phyloP scores from a whole-genome alignment of 2,888 invertebrate genomes.

The Lasioglossum pauxillum region DNA sequence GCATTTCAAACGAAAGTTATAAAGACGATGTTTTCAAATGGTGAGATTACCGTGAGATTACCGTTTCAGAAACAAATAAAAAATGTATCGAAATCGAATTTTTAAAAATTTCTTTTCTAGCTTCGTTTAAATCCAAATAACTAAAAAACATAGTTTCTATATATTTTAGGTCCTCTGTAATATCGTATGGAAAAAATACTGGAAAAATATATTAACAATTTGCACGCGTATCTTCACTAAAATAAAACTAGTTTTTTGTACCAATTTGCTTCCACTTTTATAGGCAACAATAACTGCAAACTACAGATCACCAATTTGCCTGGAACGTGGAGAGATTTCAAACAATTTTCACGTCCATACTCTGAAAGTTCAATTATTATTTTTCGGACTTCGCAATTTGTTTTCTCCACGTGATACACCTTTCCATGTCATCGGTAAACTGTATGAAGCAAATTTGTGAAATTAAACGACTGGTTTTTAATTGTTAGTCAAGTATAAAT shows the following conservation, averaged over 20 bases:
- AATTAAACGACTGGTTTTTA: not conserved
- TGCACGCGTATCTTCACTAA: not conserved
- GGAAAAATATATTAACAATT: constrained; percentile 1
- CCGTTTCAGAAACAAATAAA: not conserved
- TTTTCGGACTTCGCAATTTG: constrained; percentile 60
- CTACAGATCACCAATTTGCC: constrained; percentile 49
- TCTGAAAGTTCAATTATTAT: constrained; percentile 63
- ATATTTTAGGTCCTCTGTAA: not conserved
- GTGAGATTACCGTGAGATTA: not conserved
- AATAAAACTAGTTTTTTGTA: constrained; percentile 11
- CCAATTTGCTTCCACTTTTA: constrained; percentile 17
- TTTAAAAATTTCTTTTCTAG: not conserved
- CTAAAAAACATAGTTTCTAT: not conserved
- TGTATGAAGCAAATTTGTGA: not conserved
- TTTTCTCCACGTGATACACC: constrained; percentile 16
- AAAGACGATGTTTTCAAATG: not conserved
- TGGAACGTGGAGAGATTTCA: constrained; percentile 47
- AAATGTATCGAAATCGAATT: not conserved
- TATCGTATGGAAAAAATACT: not conserved
- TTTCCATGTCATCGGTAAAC: not conserved
- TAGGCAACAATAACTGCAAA: constrained; percentile 16
- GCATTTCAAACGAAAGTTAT: not conserved
- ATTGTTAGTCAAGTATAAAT: not conserved
- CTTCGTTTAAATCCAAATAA: not conserved
- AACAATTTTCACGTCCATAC: constrained; percentile 55